A percentile compares a stretch with the other conserved stretches of the same genome.
phyloP scores from a whole-genome alignment of 1,140 invertebrate species.

The Bombus sylvicola region DNA sequence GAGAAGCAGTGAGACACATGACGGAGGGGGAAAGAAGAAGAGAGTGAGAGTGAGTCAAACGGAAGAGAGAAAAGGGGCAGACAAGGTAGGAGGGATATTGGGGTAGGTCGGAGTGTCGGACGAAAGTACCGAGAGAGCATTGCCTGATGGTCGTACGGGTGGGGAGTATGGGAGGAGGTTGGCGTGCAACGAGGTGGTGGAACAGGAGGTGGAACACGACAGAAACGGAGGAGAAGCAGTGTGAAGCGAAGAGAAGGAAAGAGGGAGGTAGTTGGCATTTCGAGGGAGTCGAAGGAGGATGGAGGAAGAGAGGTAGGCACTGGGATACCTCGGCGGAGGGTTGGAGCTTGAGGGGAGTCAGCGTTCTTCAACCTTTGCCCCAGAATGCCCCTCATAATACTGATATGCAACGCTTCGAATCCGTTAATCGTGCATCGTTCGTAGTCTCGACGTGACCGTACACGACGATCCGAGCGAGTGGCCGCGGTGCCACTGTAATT shows the following conservation, averaged over 20 bases:
- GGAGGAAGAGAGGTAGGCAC: background rate
- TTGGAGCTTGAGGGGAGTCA: conserved; percentile 58
- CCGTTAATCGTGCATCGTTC: conserved; percentile 69
- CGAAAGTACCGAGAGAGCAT: conserved; percentile 70
- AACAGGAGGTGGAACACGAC: conserved; percentile 46
- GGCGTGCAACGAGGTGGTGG: conserved; percentile 48
- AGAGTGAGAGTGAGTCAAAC: conserved; percentile 26
- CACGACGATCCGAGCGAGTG: conserved; percentile 17
- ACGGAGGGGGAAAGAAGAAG: conserved; percentile 2
- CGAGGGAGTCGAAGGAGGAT: conserved; percentile 14
- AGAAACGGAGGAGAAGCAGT: conserved; percentile 50
- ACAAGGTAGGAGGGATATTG: conserved; percentile 58
- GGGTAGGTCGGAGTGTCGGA: conserved; percentile 76
- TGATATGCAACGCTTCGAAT: conserved; percentile 71
- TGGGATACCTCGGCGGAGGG: conserved; percentile 40
- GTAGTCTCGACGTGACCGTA: conserved; percentile 54
- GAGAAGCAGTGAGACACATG: conserved; percentile 6
- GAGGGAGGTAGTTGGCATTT: conserved; percentile 22
- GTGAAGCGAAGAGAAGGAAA: background rate
- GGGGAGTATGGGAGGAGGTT: conserved; percentile 32
- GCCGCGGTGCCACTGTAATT: conserved; percentile 41
- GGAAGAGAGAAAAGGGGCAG: conserved; percentile 9
- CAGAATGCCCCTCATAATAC: conserved; percentile 76
- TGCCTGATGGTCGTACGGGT: conserved; percentile 46
- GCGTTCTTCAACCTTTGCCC: conserved; percentile 83